Percentiles rank a stretch among this genome's conserved stretches.
phyloP scores from a whole-genome alignment of 1,140 invertebrate species.

The Pomacea maculata region DNA sequence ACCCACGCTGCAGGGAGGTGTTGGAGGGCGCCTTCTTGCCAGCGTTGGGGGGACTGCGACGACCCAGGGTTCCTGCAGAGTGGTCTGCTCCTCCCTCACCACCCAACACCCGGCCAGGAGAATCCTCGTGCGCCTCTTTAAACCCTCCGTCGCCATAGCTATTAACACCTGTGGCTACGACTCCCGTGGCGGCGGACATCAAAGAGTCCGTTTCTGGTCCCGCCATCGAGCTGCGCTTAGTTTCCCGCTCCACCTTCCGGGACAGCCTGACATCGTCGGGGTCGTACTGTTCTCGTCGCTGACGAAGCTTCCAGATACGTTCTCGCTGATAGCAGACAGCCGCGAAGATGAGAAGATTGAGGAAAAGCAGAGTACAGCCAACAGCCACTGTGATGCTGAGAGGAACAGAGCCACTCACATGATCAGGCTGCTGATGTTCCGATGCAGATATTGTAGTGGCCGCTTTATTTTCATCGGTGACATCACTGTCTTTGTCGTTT shows the following conservation, averaged over 20 bases:
- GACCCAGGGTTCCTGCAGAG: conserved; percentile 11
- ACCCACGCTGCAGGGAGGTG: conserved; percentile 15
- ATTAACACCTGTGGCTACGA: not conserved
- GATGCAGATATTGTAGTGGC: conserved; percentile 2
- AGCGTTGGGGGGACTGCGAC: conserved; percentile 10
- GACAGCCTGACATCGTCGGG: conserved; percentile 31
- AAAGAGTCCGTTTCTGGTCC: conserved; percentile 31
- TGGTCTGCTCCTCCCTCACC: not conserved
- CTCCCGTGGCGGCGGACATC: conserved; percentile 19
- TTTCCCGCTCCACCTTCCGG: conserved; percentile 34
- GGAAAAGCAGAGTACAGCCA: conserved; percentile 86
- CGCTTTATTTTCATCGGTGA: not conserved
- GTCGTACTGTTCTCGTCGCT: conserved; percentile 20
- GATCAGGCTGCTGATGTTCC: not conserved
- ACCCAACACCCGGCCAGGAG: not conserved
- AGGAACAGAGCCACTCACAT: conserved; percentile 38
- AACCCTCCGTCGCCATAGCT: conserved; percentile 5
- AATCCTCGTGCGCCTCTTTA: not conserved
- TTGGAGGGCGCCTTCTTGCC: conserved; percentile 1
- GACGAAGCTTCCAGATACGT: conserved; percentile 67
- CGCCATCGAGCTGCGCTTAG: not conserved
- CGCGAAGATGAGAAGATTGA: conserved; percentile 92
- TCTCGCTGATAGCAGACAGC: conserved; percentile 93
- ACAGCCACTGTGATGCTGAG: conserved; percentile 85
- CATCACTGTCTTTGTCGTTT: not conserved